Percentiles rank a stretch among this genome's conserved stretches.
Evolutionary conservation across 2,888 invertebrate genomes (phyloP).

Genomic region (Halocaridina rubra): DNA sequence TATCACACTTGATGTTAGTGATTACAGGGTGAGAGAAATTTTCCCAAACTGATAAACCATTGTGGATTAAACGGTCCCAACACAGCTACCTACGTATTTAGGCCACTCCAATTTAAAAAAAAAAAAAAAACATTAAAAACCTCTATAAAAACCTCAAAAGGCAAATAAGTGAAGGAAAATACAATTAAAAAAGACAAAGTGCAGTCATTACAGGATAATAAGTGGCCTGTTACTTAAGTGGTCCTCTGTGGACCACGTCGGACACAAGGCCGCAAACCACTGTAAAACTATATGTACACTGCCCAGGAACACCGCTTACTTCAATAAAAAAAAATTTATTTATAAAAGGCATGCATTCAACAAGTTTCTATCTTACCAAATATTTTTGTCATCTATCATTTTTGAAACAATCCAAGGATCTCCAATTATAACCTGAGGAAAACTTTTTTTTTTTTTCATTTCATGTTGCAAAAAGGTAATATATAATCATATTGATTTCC

Average conservation of each 20-base stretch:
- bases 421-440: slow-evolving; percentile 58
- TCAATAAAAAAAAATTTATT: too few species aligned
- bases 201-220: slow-evolving; percentile 53
- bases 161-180: slow-evolving; percentile 42
- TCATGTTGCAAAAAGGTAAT: slow-evolving; percentile 22
- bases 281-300: slow-evolving; percentile 59
- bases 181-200: slow-evolving; percentile 51
- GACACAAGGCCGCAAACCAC: slow-evolving; percentile 50
- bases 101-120: slow-evolving; percentile 51
- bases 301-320: slow-evolving; percentile 61
- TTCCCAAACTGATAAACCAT: slow-evolving; percentile 40
- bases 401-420: slow-evolving; percentile 46
- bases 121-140: slow-evolving; percentile 52
- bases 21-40: slow-evolving; percentile 47
- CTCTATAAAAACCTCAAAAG: slow-evolving; percentile 56
- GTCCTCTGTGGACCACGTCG: slow-evolving; percentile 38
- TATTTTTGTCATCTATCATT: slow-evolving; percentile 57
- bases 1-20: slow-evolving; percentile 47
- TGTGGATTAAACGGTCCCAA: slow-evolving; percentile 49
- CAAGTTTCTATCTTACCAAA: slow-evolving; percentile 60
- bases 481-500: too few species aligned
- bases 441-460: slow-evolving; percentile 46
- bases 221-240: slow-evolving; percentile 46
- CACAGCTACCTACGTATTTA: slow-evolving; percentile 54
- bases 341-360: slow-evolving; percentile 57